These are phyloP conservation scores for Rhabdomys pumilio DNA, from an alignment of 2,797 vertebrate genomes.

Conservation along the genomic window DNA sequence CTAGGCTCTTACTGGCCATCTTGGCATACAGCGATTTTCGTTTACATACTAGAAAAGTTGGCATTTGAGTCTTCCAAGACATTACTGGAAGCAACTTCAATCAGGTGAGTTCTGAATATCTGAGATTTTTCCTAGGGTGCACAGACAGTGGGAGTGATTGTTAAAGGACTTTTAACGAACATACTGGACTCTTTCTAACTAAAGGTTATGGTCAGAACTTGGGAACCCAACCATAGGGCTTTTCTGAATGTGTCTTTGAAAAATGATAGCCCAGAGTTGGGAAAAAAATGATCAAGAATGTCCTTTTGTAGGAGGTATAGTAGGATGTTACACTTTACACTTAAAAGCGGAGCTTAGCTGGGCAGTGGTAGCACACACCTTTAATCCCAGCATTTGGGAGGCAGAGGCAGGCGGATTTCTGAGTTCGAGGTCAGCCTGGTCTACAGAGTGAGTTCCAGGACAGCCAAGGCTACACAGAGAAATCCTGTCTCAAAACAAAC, in stretches of 20 bases:
- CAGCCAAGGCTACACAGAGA: too few species aligned
- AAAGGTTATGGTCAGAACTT: slow-evolving; percentile 5
- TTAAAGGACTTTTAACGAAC: neutral
- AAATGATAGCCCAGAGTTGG: slow-evolving; percentile 10
- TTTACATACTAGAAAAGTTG: neutral
- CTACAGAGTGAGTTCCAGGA: too few species aligned
- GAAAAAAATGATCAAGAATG: slow-evolving; percentile 38
- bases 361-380: too few species aligned
- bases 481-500: too few species aligned
- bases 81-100: slow-evolving; percentile 26
- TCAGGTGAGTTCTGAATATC: neutral
- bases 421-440: too few species aligned
- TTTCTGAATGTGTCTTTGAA: slow-evolving; percentile 43
- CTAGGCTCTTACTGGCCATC: neutral
- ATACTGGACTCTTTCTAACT: slow-evolving; percentile 23
- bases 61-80: neutral
- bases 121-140: neutral
- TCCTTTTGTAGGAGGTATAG: neutral
- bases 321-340: slow-evolving; percentile 23
- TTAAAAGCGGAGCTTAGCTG: slow-evolving; percentile 12
- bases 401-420: too few species aligned
- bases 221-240: neutral
- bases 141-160: neutral
- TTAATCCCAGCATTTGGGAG: too few species aligned
- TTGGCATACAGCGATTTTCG: neutral